Evolutionary conservation across 2,797 vertebrate species (phyloP), one percentile per base, ranked within the genome.

Genomic region (Pempheris klunzingeri): DNA sequence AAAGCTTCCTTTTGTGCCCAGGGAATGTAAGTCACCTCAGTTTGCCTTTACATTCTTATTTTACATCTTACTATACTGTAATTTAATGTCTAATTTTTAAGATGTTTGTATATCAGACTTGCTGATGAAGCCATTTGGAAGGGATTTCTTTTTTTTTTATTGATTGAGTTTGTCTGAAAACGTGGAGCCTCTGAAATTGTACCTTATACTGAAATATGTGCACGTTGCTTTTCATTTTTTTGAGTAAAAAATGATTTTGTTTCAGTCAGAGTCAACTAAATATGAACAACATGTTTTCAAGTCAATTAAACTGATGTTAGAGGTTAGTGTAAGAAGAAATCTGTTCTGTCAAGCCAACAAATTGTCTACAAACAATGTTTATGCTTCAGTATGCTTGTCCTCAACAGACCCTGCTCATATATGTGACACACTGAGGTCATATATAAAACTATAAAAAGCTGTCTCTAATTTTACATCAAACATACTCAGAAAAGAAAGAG

Each of bases 1-100:
- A 89, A 55, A 32, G 69, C 50, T 95, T 81, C 94, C 77, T 0
- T 96, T 97, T 79, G 80, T 90, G 71, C 95, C 95, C 10, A 65
- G 26, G 13, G 92, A 96, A 90, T 52, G 96, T 96, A 93, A 96
- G 96, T 95, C 50, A 7, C 64, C 38, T 70, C 60, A 24, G 20
- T n/a, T 69, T 30, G 63, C 49, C 58, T 44, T 54, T 10, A 6
- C 26, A 28, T 47, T 49, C 73, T 46, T 30, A 69, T 65, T 24
- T 10, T 15, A 50, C 26, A n/a, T 20, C 22, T 54, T 46, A 47
- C 26, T 32, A 12, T 50, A 2, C 47, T 32, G 30, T 47, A 43
- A 24, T 13, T 26, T 28, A 7, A 65, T n/a, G 12, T 26, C 6
- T 59, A 14, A 5, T 43, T 61, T 72, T 60, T 20, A 57, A 24